These are phyloP conservation scores for Pitangus sulphuratus DNA, from an alignment of 2,797 vertebrate species.

Conservation along the genomic window DNA sequence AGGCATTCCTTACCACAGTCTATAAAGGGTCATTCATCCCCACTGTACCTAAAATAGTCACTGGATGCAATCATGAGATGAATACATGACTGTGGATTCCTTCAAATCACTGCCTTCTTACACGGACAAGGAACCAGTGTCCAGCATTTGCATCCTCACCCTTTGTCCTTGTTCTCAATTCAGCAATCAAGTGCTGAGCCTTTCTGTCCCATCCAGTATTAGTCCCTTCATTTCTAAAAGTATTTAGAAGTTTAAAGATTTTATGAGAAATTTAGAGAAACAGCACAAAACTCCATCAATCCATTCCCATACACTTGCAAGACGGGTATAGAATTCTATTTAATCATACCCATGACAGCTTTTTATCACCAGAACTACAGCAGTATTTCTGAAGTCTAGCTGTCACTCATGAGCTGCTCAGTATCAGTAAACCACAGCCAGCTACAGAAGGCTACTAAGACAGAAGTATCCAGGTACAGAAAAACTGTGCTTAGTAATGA, in stretches of 20 bases:
- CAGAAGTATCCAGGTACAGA: background rate
- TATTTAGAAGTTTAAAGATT: background rate
- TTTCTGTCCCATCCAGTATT: background rate
- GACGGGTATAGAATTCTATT: background rate
- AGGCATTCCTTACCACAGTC: background rate
- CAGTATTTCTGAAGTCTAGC: background rate
- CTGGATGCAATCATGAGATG: background rate
- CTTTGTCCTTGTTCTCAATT: background rate
- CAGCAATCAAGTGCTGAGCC: background rate
- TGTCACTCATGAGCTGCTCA: background rate
- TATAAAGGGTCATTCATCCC: slow-evolving; percentile 34
- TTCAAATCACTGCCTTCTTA: background rate
- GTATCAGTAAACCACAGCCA: background rate
- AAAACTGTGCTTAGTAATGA: background rate
- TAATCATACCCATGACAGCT: background rate
- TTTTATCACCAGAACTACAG: background rate
- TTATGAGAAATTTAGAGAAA: background rate
- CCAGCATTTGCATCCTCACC: background rate
- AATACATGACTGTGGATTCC: background rate
- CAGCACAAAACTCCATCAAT: background rate
- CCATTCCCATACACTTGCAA: background rate
- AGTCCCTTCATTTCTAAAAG: background rate
- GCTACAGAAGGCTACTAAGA: background rate
- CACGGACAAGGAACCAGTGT: background rate
- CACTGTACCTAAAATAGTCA: slow-evolving; percentile 11